Evolutionary conservation across 2,888 invertebrate genomes (phyloP).

Genomic region (Hedya salicella): DNA sequence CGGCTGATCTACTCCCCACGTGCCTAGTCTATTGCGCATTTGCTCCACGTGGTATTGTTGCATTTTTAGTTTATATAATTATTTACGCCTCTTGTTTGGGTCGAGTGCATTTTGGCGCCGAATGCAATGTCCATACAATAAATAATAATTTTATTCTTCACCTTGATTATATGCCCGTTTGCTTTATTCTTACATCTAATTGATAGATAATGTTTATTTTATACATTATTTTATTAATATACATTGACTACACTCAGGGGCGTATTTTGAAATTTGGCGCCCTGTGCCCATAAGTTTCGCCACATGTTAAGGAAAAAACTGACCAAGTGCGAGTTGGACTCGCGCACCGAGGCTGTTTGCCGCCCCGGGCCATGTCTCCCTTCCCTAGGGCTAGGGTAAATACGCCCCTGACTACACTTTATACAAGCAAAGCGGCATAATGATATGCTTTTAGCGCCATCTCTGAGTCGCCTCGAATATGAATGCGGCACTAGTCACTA

Average conservation of each 20-base stretch:
- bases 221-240: not conserved
- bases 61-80: constrained; percentile 15
- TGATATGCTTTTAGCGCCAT: constrained; percentile 26
- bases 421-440: not conserved
- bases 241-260: too few species aligned
- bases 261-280: too few species aligned
- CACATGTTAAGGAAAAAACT: too few species aligned
- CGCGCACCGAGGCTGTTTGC: too few species aligned
- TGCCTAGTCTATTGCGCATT: constrained; percentile 21
- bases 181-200: not conserved
- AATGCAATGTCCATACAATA: not conserved
- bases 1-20: not conserved
- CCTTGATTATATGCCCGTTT: not conserved
- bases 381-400: too few species aligned
- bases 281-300: too few species aligned
- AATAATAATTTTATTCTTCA: not conserved
- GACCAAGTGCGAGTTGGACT: too few species aligned
- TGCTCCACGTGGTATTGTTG: constrained; percentile 29
- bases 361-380: too few species aligned
- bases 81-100: constrained; percentile 17
- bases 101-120: constrained; percentile 11
- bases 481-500: constrained; percentile 22
- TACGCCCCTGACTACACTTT: too few species aligned
- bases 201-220: not conserved
- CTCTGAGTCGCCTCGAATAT: constrained; percentile 22